A percentile compares a stretch with the other conserved stretches of the same genome.
Conservation (phyloP, 1,140 invertebrate species). For the Drosophila melanica region DNA sequence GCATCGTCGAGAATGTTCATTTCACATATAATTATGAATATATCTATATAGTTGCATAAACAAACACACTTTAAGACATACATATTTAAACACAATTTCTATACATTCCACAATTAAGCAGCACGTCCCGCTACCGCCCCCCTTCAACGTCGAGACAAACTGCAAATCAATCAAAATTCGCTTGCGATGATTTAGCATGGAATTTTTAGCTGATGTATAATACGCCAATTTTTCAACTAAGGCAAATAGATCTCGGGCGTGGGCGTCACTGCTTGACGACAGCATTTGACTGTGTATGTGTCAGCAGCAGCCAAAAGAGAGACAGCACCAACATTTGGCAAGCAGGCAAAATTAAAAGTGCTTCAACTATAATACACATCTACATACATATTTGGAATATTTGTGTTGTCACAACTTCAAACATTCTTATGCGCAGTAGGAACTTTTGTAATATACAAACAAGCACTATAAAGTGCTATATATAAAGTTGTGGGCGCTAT, state of each 20-base stretch:
- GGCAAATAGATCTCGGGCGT: conserved; percentile 64
- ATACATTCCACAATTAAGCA: conserved; percentile 15
- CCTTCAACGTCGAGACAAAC: conserved; percentile 19
- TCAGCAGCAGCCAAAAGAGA: conserved; percentile 28
- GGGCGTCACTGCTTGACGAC: conserved; percentile 69
- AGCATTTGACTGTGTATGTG: conserved; percentile 50
- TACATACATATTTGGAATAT: conserved; percentile 10
- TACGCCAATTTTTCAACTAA: conserved; percentile 68
- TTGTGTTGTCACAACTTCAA: conserved; percentile 38
- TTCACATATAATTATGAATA: conserved; percentile 21
- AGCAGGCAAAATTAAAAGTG: conserved; percentile 20
- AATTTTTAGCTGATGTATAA: conserved; percentile 67
- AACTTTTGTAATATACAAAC: conserved; percentile 16
- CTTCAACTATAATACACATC: conserved; percentile 1
- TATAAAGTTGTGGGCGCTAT: conserved; percentile 25
- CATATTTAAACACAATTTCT: conserved; percentile 19
- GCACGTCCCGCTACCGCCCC: background rate
- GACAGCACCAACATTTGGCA: conserved; percentile 15
- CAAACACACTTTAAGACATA: background rate
- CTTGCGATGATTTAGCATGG: conserved; percentile 70
- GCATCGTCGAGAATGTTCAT: conserved; percentile 52
- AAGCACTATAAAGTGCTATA: background rate
- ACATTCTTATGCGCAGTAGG: conserved; percentile 30
- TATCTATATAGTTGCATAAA: conserved; percentile 5
- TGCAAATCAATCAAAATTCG: conserved; percentile 76